phyloP scores from a whole-genome alignment of 2,797 vertebrate genomes.

The Podargus strigoides region DNA sequence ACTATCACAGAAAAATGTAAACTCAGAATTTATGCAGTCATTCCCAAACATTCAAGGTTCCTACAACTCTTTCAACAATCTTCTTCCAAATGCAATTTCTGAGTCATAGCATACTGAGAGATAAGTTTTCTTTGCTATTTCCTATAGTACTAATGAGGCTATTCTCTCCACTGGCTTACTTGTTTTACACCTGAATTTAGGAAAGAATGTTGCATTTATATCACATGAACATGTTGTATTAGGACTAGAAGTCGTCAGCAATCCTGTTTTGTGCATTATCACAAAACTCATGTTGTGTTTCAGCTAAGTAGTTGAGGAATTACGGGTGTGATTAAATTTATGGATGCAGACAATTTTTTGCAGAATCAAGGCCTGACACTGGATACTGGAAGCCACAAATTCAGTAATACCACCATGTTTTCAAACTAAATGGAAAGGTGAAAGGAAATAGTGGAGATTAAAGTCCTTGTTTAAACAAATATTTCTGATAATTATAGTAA shows the following conservation, averaged over 20 bases:
- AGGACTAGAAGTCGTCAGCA: not conserved
- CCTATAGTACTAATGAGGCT: not conserved
- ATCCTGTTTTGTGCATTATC: not conserved
- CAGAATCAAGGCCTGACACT: not conserved
- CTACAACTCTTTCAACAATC: not conserved
- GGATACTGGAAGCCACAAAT: not conserved
- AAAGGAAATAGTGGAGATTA: not conserved
- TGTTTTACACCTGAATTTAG: not conserved
- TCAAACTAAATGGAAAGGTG: not conserved
- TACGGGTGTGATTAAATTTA: not conserved
- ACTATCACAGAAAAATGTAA: not conserved
- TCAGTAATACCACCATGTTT: not conserved
- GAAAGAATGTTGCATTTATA: not conserved
- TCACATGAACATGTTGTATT: accelerated
- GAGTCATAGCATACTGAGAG: not conserved
- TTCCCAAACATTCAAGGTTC: not conserved
- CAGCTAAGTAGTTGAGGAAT: not conserved
- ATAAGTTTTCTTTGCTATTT: not conserved
- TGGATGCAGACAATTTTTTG: not conserved
- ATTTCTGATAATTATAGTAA: not conserved
- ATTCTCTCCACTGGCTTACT: not conserved
- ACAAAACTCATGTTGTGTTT: not conserved
- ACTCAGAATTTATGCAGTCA: not conserved
- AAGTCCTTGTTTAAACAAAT: slow-evolving; percentile 20
- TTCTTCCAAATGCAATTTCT: not conserved